Percentiles rank a stretch among this genome's conserved stretches.
phyloP scores from a whole-genome alignment of 2,797 vertebrate genomes.

The Chaetophractus vellerosus region DNA sequence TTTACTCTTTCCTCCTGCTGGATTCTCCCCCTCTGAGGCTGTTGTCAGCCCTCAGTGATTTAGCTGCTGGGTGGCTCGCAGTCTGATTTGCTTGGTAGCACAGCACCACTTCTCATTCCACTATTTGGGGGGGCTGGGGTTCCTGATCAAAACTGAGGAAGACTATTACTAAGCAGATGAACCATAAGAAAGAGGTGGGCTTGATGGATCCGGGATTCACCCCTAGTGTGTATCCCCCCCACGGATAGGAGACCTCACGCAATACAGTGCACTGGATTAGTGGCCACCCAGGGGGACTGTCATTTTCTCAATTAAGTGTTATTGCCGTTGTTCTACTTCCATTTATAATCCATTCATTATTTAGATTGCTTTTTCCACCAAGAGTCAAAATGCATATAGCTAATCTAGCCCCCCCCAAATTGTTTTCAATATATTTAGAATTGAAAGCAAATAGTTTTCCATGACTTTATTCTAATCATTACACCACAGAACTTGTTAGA shows the following conservation, averaged over 20 bases:
- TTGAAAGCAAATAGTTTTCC: slow-evolving; percentile 60
- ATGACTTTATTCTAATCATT: slow-evolving; percentile 50
- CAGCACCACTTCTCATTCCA: neutral
- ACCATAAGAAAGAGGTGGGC: neutral
- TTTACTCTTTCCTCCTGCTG: neutral
- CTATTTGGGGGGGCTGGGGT: neutral
- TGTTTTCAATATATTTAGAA: slow-evolving; percentile 43
- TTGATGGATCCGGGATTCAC: neutral
- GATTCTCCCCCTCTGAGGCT: neutral
- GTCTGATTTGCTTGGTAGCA: neutral
- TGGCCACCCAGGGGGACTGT: neutral
- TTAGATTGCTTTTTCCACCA: slow-evolving; percentile 38
- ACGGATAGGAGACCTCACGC: neutral
- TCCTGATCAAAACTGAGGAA: slow-evolving; percentile 45
- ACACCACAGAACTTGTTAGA: neutral
- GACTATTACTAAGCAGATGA: neutral
- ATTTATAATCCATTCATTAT: slow-evolving; percentile 51
- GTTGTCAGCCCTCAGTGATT: neutral
- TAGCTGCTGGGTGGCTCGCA: neutral
- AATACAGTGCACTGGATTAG: neutral
- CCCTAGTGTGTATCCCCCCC: neutral
- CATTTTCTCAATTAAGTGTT: slow-evolving; percentile 45
- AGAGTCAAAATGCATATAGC: neutral
- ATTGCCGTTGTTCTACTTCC: slow-evolving; percentile 14
- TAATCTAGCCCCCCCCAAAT: slow-evolving; percentile 1